A percentile compares a stretch with the other conserved stretches of the same genome.
These are phyloP conservation scores for Aplysia californica DNA, from an alignment of 1,140 invertebrate genomes.

Conservation along the genomic window DNA sequence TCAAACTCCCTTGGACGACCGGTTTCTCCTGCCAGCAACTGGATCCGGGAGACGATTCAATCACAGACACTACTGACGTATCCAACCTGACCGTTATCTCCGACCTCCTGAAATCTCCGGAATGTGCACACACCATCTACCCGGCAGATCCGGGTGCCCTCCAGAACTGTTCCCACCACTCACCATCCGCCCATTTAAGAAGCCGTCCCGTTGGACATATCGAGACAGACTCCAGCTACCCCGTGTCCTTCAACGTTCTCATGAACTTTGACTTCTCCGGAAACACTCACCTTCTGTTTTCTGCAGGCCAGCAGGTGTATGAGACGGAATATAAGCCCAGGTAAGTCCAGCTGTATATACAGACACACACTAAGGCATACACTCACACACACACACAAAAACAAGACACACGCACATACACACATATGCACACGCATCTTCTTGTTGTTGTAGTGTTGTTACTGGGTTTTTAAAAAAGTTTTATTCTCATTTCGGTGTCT, in stretches of 20 bases:
- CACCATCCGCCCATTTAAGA: neutral
- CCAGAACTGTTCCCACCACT: neutral
- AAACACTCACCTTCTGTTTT: slow-evolving; percentile 69
- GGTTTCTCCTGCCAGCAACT: slow-evolving; percentile 8
- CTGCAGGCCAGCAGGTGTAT: slow-evolving; percentile 49
- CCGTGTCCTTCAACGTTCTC: slow-evolving; percentile 67
- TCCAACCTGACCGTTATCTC: neutral
- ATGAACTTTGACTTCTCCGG: slow-evolving; percentile 68
- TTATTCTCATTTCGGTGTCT: too few relatives aligned
- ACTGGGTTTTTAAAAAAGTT: too few relatives aligned
- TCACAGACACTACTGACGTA: neutral
- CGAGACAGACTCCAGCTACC: slow-evolving; percentile 35
- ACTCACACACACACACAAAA: too few relatives aligned
- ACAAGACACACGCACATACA: too few relatives aligned
- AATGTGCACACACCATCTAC: neutral
- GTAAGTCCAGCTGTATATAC: too few relatives aligned
- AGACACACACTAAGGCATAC: too few relatives aligned
- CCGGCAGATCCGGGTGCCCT: neutral
- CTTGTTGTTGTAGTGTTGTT: too few relatives aligned
- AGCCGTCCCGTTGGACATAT: neutral
- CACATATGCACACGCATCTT: too few relatives aligned
- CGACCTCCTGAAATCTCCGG: neutral
- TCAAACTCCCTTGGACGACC: slow-evolving; percentile 52
- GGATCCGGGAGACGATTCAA: neutral
- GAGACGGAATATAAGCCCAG: neutral